A percentile compares a stretch with the other conserved stretches of the same genome.
phyloP scores from a whole-genome alignment of 2,888 invertebrate species.

The Gisinianus flammeolus region DNA sequence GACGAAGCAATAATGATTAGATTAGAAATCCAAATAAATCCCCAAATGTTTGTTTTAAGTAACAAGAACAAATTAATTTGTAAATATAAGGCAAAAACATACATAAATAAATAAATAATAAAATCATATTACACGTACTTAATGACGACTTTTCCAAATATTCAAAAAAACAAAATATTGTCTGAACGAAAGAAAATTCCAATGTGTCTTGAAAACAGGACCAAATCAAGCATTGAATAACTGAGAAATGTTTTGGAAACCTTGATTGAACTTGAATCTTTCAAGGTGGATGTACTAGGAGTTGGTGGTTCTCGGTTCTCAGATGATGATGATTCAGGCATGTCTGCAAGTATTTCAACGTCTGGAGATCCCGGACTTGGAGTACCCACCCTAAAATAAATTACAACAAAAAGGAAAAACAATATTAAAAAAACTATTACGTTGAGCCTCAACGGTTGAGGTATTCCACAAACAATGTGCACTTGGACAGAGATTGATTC shows the following conservation, averaged over 20 bases:
- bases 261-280: constrained; percentile 37
- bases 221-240: neutral
- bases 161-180: constrained; percentile 14
- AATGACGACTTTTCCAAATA: neutral
- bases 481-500: too few species aligned
- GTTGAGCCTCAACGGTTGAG: neutral
- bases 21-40: neutral
- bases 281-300: constrained; percentile 48
- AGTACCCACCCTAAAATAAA: constrained; percentile 51
- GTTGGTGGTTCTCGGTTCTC: constrained; percentile 59
- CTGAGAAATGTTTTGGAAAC: constrained; percentile 6
- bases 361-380: constrained; percentile 57
- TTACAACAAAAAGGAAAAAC: neutral
- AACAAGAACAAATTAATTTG: neutral
- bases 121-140: neutral
- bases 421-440: constrained; percentile 9
- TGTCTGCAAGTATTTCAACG: constrained; percentile 59
- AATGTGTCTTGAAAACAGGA: neutral
- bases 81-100: neutral
- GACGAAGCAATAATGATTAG: too few species aligned
- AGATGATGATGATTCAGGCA: constrained; percentile 61
- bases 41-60: neutral
- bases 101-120: neutral
- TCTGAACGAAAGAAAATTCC: neutral
- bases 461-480: too few species aligned